Evolutionary conservation across 53 echinoderm and acorn worm species (phyloP).

Genomic region (Zoroaster sp.): DNA sequence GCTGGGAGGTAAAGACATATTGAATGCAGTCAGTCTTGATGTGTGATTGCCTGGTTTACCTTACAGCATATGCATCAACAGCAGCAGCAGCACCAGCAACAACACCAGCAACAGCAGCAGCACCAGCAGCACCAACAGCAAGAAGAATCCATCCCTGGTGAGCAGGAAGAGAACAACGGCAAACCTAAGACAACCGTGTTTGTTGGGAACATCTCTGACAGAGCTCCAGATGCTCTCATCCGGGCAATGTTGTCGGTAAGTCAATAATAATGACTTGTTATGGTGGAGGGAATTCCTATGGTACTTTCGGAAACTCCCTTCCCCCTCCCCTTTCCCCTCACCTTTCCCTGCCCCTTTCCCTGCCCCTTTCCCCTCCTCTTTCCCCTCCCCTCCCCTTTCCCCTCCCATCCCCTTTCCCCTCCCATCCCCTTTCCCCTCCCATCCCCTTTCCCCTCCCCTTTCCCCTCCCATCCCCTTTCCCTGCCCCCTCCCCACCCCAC

Average conservation of each 20-base stretch:
- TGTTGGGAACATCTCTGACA: constrained; percentile 98
- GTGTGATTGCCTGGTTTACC: background rate
- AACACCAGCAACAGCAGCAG: background rate
- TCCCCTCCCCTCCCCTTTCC: too few species aligned
- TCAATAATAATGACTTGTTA: too few species aligned
- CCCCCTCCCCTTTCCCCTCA: background rate
- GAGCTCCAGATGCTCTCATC: constrained; percentile 88
- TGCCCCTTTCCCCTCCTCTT: too few species aligned
- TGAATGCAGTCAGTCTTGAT: too few species aligned
- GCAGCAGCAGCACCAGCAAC: background rate
- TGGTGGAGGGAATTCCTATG: too few species aligned
- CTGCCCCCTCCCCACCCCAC: too few species aligned
- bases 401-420: too few species aligned
- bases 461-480: too few species aligned
- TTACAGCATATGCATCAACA: background rate
- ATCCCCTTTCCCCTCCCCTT: too few species aligned
- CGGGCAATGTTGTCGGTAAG: constrained; percentile 84
- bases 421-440: too few species aligned
- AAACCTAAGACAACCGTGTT: constrained; percentile 92
- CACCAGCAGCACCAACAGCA: constrained; percentile 18
- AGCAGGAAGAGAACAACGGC: constrained; percentile 45
- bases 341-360: too few species aligned
- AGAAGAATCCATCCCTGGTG: background rate
- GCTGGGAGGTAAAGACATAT: too few species aligned
- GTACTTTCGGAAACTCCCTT: background rate